Base-by-base conservation (phyloP, 2,797 vertebrate genomes). In the Heliangelus exortis region DNA sequence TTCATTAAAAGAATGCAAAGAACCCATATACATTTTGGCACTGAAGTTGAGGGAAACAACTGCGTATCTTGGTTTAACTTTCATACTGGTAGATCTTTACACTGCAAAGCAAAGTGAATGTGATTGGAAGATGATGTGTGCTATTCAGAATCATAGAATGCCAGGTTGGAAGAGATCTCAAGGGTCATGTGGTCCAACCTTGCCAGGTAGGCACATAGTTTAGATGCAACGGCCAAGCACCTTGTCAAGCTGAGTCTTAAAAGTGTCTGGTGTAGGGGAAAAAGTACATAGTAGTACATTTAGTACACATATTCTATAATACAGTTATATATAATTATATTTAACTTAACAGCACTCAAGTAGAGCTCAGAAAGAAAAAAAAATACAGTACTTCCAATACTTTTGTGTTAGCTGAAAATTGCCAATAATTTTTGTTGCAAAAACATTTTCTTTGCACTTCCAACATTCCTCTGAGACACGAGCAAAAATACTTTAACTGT, bases 381-480 rank as follows among this genome's bases (percentile, higher is more conserved):
- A 82, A 34, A 0, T 2, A 22, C 17, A 71, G 34, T 48, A 83
- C 41, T 89, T 81, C 29, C 51, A 86, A 69, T 92, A 90, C 48
- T 93, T 94, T 51, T n/a, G 54, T 75, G 43, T 86, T 91, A 88
- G 87, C 63, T 84, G 79, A 89, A 94, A 94, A 93, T 76, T 94
- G 73, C 91, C 87, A 86, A 91, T 91, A 93, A 61, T 89, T 96
- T 96, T 34, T 96, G 91, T 96, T 92, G 92, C 73, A 89, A 89
- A 95, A 96, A 92, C 91, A 95, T 93, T 95, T 93, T 89, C 84
- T 33, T 90, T 94, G 84, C 87, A 84, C 84, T 91, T 95, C 84
- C 84, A 86, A 71, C 9, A 10, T 87, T 94, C 75, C 73, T 91
- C 82, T 71, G 91, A 92, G 95, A 93, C 66, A 92, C 53, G 77